Evolutionary conservation across 2,797 vertebrate species (phyloP), one percentile per base, ranked within the genome.

Genomic region (Clarias fuscus): DNA sequence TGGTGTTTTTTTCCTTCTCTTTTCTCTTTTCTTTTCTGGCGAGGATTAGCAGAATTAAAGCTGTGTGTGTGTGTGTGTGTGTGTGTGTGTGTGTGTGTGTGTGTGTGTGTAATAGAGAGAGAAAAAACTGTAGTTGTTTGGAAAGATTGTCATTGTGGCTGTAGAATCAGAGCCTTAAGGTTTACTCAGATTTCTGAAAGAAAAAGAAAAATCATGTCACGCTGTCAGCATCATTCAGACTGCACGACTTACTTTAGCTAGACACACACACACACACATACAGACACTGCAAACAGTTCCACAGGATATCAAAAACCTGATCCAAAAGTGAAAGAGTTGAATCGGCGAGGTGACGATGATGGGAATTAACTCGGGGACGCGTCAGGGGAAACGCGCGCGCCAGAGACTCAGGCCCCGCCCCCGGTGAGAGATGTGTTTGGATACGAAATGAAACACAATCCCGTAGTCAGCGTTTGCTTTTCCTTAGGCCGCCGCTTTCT

Each of bases 31-130:
- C 87, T 73, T 78, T 73, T 48, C 43, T 82, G 61, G 5, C 13
- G 3, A 48, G 67, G 43, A 88, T 90, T 87, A 87, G 75, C 72
- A 68, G 72, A 85, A 83, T 61, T 86, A 78, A 75, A 83, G 37
- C 71, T 73, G 84, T 87, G 65, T 84, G 56, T 77, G 18, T 68
- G 10, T 67, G 83, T 43, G 71, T 80, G 22, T 27, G 27, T 78
- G 59, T 80, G 68, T 85, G 75, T 70, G 62, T 58, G 65, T 43
- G 84, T 27, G 37, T 4, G 37, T 37, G 37, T 37, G 85, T 75
- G 53, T 72, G 82, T 13, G 84, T 64, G 27, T 18, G 40, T 37
- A 40, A 78, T 73, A 77, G 59, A 14, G 67, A 56, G 76, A 40
- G 86, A 11, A 83, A 77, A n/a, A 24, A 72, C 30, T 73, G 33